Conservation (phyloP, 2,888 invertebrate genomes). For the Agapostemon virescens region DNA sequence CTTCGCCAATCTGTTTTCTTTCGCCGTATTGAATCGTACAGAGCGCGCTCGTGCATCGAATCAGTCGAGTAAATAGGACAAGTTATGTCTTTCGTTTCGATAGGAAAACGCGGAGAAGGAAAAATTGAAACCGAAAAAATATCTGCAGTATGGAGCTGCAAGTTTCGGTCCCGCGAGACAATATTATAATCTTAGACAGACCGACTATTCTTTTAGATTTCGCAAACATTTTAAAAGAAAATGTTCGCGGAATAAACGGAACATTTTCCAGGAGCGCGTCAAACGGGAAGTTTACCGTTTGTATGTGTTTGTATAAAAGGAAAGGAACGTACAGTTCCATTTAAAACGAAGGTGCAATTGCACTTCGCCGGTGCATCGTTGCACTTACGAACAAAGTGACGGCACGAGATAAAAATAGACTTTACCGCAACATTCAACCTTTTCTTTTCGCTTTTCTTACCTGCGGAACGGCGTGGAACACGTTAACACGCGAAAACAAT, state of each 20-base stretch:
- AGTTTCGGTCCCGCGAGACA: not conserved
- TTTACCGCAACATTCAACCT: not conserved
- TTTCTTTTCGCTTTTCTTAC: not conserved
- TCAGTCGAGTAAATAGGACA: conserved; percentile 1
- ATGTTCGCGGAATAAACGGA: not conserved
- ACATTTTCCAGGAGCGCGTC: not conserved
- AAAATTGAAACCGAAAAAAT: not conserved
- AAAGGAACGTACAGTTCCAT: not conserved
- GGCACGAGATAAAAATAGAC: conserved; percentile 3
- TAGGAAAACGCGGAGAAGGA: not conserved
- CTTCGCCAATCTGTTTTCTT: not conserved
- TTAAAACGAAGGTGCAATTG: not conserved
- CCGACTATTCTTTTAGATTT: not conserved
- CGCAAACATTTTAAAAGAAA: not conserved
- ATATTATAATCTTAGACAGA: not conserved
- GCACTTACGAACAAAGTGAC: conserved; percentile 6
- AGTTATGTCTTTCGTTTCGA: conserved; percentile 1
- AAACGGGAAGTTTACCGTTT: not conserved
- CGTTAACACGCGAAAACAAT: not conserved
- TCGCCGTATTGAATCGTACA: not conserved
- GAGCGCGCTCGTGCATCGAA: not conserved
- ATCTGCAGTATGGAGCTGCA: not conserved
- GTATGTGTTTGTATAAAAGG: not conserved
- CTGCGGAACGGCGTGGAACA: not conserved
- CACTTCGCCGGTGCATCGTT: not conserved